These are phyloP conservation scores for Plagiodera versicolora DNA, from an alignment of 2,888 invertebrate genomes.

Conservation along the genomic window DNA sequence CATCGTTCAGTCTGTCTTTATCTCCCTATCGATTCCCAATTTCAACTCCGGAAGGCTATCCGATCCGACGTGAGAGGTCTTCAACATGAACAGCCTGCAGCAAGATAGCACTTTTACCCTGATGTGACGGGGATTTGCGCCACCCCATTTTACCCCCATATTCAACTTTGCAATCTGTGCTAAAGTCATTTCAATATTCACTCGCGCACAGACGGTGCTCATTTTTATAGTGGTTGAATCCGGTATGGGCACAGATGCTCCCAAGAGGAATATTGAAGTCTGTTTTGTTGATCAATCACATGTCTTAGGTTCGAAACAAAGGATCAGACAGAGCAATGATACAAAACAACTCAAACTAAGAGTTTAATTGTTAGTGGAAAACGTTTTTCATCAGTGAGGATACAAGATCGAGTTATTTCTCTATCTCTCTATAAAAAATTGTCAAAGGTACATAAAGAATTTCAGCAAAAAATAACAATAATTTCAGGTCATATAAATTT, in stretches of 20 bases:
- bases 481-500: no score
- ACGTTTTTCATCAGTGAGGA: no score
- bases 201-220: constrained; percentile 14
- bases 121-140: constrained; percentile 1
- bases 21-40: constrained; percentile 9
- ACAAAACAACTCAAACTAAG: not conserved
- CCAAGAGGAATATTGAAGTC: not conserved
- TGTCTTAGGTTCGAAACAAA: not conserved
- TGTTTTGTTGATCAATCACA: not conserved
- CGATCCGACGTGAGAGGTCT: constrained; percentile 10
- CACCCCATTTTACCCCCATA: constrained; percentile 4
- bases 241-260: constrained; percentile 11
- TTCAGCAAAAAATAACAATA: no score
- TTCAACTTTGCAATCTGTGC: constrained; percentile 15
- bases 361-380: no score
- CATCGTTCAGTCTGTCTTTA: no score
- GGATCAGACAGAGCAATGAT: not conserved
- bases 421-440: no score
- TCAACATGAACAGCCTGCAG: constrained; percentile 15
- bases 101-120: constrained; percentile 20
- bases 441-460: no score
- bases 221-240: constrained; percentile 8
- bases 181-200: constrained; percentile 16
- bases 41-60: not conserved
- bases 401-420: no score